A percentile compares a stretch with the other conserved stretches of the same genome.
These are phyloP conservation scores for Glossophaga mutica DNA, from an alignment of 2,797 vertebrate species.

Conservation along the genomic window DNA sequence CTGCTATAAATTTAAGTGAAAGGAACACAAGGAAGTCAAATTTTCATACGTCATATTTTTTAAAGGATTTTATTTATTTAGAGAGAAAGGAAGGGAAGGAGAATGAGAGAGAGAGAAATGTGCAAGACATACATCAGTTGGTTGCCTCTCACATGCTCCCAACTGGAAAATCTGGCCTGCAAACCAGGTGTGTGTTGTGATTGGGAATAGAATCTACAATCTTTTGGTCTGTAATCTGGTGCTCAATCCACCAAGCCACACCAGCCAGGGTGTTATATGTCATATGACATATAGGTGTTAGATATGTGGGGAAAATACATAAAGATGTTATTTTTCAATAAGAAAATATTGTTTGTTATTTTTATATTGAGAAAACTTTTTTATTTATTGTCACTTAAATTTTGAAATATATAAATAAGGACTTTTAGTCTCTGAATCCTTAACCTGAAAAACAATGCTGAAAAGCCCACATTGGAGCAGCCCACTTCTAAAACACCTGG, in stretches of 20 bases:
- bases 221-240: no score
- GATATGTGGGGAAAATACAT: background rate
- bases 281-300: background rate
- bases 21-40: background rate
- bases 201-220: no score
- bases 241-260: no score
- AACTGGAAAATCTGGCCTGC: no score
- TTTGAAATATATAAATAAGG: background rate
- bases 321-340: background rate
- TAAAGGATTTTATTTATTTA: no score
- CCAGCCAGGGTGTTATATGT: no score
- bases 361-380: background rate
- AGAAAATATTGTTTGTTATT: background rate
- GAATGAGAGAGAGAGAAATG: no score
- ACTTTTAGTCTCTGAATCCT: background rate
- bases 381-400: background rate
- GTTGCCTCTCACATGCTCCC: no score
- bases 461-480: background rate
- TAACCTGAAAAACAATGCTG: background rate
- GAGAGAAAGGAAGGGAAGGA: no score
- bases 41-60: background rate
- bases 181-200: no score
- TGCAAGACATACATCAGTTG: no score
- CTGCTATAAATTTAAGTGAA: background rate
- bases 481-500: background rate